Evolutionary conservation across 2,888 invertebrate species (phyloP).

Genomic region (Merodon equestris): DNA sequence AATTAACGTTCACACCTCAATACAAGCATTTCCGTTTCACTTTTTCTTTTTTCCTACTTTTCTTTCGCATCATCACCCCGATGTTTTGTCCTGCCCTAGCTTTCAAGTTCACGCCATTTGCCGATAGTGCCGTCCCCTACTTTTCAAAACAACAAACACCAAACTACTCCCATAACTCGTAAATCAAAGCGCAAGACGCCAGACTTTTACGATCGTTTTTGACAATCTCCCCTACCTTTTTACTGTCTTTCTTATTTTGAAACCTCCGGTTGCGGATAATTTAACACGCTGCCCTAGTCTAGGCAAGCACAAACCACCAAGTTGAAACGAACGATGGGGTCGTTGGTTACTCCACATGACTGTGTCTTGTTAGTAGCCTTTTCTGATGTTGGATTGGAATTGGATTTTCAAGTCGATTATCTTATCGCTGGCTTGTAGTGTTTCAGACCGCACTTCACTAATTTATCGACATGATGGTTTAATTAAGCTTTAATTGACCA

Average conservation of each 20-base stretch:
- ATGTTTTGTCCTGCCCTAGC: too few relatives aligned
- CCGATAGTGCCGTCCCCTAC: too few relatives aligned
- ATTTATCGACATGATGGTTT: constrained; percentile 45
- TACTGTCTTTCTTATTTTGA: not conserved
- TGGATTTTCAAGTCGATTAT: constrained; percentile 1
- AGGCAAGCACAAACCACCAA: not conserved
- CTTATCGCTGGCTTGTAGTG: constrained; percentile 11
- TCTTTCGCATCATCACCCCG: not conserved
- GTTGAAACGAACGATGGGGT: not conserved
- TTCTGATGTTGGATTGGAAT: constrained; percentile 9
- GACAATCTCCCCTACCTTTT: not conserved
- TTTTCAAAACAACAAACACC: too few relatives aligned
- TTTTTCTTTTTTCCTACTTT: too few relatives aligned
- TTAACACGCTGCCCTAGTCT: constrained; percentile 13
- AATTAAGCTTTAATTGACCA: constrained; percentile 45
- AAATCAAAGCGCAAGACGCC: constrained; percentile 16
- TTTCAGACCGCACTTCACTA: constrained; percentile 23
- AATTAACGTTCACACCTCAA: too few relatives aligned
- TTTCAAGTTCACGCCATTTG: too few relatives aligned
- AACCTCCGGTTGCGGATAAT: constrained; percentile 29
- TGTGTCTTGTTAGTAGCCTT: constrained; percentile 8
- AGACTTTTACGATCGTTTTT: constrained; percentile 3
- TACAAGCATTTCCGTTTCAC: too few relatives aligned
- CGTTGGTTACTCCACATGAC: too few relatives aligned
- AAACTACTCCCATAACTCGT: not conserved